phyloP scores from a whole-genome alignment of 2,888 invertebrate genomes.

The Eupithecia subumbrata region DNA sequence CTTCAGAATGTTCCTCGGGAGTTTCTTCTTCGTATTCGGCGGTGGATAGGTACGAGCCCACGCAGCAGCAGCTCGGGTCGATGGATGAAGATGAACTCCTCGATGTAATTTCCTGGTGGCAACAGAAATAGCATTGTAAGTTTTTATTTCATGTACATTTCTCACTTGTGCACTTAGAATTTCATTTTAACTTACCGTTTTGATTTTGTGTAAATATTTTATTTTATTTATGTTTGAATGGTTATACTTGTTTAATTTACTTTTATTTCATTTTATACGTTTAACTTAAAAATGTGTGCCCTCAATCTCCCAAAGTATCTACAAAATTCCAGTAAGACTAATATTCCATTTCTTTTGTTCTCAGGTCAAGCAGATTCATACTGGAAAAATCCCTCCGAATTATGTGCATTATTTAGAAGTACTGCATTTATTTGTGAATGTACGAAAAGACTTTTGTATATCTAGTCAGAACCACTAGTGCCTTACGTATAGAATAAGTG shows the following conservation, averaged over 20 bases:
- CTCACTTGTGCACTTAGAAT: not conserved
- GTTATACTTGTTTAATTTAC: not conserved
- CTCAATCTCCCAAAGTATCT: not conserved
- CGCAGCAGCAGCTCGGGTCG: slow-evolving; percentile 85
- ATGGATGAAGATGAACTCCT: slow-evolving; percentile 95
- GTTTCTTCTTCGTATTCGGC: slow-evolving; percentile 80
- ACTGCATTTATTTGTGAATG: slow-evolving; percentile 68
- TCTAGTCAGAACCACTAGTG: slow-evolving; percentile 81
- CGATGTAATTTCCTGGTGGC: slow-evolving; percentile 94
- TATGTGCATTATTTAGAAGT: slow-evolving; percentile 67
- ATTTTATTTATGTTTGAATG: not conserved
- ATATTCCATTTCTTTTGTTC: slow-evolving; percentile 62
- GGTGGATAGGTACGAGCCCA: slow-evolving; percentile 74
- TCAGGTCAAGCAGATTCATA: slow-evolving; percentile 63
- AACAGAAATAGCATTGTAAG: slow-evolving; percentile 85
- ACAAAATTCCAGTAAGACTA: slow-evolving; percentile 36
- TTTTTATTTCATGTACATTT: slow-evolving; percentile 34
- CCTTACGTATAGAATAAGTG: slow-evolving; percentile 63
- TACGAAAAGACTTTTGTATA: slow-evolving; percentile 78
- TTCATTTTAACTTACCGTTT: not conserved
- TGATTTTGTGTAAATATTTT: not conserved
- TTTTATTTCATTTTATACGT: not conserved
- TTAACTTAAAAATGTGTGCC: not conserved
- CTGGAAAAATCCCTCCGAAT: slow-evolving; percentile 78
- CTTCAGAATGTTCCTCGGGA: slow-evolving; percentile 87